These are phyloP conservation scores for Noctilio leporinus DNA, from an alignment of 2,113 vertebrate genomes.

Conservation along the genomic window DNA sequence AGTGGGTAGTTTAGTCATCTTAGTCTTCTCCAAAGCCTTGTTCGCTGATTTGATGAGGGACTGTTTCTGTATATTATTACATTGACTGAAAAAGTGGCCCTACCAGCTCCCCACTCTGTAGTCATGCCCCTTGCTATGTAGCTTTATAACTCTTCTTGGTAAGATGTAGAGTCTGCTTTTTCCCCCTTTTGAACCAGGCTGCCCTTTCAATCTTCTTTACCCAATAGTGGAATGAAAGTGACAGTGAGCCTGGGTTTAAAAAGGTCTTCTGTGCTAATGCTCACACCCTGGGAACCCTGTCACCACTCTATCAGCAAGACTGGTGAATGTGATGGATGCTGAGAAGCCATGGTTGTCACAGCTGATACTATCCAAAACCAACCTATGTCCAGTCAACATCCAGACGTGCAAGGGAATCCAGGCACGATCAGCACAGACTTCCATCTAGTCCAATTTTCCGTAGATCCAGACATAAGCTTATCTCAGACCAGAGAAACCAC, in stretches of 20 bases:
- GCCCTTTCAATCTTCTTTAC: background rate
- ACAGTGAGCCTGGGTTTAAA: background rate
- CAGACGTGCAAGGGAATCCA: background rate
- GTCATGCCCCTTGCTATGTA: background rate
- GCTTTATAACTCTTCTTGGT: background rate
- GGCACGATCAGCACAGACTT: background rate
- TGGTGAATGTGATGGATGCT: background rate
- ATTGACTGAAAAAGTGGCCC: background rate
- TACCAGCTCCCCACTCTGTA: fast-evolving
- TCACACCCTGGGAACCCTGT: background rate
- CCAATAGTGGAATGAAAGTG: background rate
- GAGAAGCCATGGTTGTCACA: background rate
- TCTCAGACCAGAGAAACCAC: background rate
- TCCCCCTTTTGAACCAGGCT: background rate
- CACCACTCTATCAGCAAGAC: background rate
- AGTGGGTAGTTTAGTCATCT: background rate
- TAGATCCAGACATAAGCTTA: background rate
- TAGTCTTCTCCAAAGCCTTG: background rate
- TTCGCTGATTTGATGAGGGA: background rate
- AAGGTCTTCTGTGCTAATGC: background rate
- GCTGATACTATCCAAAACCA: background rate
- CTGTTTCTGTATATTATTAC: background rate
- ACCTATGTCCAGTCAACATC: background rate
- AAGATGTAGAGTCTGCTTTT: background rate
- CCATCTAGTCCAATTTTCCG: background rate